A percentile compares a stretch with the other conserved stretches of the same genome.
These are phyloP conservation scores for Euproctis similis DNA, from an alignment of 2,888 invertebrate species.

Conservation along the genomic window DNA sequence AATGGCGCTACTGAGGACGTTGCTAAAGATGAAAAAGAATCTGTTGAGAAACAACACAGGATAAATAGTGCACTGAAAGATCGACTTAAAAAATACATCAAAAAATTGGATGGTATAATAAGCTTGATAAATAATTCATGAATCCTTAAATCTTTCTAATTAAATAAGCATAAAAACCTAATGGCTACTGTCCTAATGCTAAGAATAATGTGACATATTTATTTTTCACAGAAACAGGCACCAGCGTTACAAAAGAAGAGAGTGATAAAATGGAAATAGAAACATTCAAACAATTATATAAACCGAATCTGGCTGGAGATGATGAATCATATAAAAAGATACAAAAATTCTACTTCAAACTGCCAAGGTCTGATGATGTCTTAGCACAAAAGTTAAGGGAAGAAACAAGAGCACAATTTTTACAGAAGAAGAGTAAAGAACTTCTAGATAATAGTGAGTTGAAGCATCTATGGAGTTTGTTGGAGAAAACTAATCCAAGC, in stretches of 20 bases:
- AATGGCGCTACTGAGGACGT: too few species aligned
- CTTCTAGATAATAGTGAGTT: constrained; percentile 91
- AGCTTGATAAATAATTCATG: too few species aligned
- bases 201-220: too few species aligned
- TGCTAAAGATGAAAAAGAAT: constrained; percentile 29
- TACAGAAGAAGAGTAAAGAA: constrained; percentile 89
- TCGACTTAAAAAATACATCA: constrained; percentile 65
- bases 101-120: constrained; percentile 69
- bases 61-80: constrained; percentile 62
- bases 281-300: constrained; percentile 73
- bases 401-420: constrained; percentile 90
- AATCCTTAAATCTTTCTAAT: too few species aligned
- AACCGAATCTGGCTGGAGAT: constrained; percentile 63
- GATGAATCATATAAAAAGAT: constrained; percentile 76
- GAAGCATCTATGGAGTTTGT: constrained; percentile 86
- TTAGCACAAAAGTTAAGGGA: constrained; percentile 88
- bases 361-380: constrained; percentile 85
- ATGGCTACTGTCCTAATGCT: too few species aligned
- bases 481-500: constrained; percentile 88
- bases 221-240: constrained; percentile 43
- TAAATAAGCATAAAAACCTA: too few species aligned
- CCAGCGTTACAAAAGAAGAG: constrained; percentile 58
- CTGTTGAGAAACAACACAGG: constrained; percentile 37
- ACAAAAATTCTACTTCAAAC: constrained; percentile 84
- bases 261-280: constrained; percentile 68